Conservation (phyloP, 2,797 vertebrate species). For the Falco berigora region DNA sequence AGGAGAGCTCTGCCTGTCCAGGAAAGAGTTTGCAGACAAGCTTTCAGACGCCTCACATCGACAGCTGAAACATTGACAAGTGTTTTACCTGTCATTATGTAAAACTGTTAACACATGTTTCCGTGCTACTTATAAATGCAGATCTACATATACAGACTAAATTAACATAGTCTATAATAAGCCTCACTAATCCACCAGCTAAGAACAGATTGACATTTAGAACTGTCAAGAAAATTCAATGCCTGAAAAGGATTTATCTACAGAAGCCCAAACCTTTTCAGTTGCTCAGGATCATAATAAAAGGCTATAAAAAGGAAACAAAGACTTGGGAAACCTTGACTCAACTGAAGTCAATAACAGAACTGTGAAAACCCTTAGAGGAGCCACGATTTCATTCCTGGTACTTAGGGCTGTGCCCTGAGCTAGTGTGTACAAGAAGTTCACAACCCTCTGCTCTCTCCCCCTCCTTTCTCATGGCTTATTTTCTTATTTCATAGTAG, state of each 20-base stretch:
- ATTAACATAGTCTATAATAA: conserved; percentile 25
- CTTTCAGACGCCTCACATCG: neutral
- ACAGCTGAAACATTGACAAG: neutral
- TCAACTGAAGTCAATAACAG: neutral
- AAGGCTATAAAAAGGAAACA: neutral
- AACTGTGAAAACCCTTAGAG: neutral
- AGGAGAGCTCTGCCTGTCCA: neutral
- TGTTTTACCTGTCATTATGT: neutral
- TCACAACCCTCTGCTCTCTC: neutral
- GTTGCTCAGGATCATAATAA: neutral
- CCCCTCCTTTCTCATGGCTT: neutral
- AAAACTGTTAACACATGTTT: conserved; percentile 1
- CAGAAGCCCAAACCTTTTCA: neutral
- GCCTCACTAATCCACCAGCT: conserved; percentile 29
- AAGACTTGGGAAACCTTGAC: neutral
- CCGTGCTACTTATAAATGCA: neutral
- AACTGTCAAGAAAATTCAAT: neutral
- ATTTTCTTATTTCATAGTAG: neutral
- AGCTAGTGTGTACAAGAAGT: neutral
- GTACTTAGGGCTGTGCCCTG: neutral
- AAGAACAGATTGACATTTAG: conserved; percentile 41
- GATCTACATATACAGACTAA: conserved; percentile 1
- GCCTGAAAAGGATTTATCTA: conserved; percentile 5
- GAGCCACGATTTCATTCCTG: neutral
- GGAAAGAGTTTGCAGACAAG: neutral